Evolutionary conservation across 2,113 vertebrate species (phyloP).

Genomic region (Etheostoma cragini): DNA sequence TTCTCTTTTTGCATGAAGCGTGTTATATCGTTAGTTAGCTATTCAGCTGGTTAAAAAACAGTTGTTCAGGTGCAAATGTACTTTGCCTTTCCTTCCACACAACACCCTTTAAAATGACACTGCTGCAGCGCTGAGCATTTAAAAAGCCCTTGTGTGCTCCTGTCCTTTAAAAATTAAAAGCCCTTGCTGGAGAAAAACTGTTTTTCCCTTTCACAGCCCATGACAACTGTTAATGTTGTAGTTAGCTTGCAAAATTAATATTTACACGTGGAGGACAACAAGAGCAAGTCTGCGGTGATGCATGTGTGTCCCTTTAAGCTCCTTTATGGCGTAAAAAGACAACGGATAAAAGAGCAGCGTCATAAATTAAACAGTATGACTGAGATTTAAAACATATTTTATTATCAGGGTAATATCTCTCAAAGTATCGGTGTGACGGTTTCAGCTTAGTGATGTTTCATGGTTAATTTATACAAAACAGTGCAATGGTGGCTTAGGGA

Average conservation of each 20-base stretch:
- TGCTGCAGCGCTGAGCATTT: slow-evolving; percentile 63
- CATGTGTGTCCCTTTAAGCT: slow-evolving; percentile 72
- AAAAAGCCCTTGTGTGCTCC: slow-evolving; percentile 82
- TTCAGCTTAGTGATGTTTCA: slow-evolving; percentile 50
- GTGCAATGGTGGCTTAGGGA: slow-evolving; percentile 68
- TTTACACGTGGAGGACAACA: slow-evolving; percentile 67
- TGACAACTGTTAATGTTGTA: slow-evolving; percentile 69
- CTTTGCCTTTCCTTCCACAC: slow-evolving; percentile 44
- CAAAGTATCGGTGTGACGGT: slow-evolving; percentile 30
- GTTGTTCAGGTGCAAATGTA: slow-evolving; percentile 73
- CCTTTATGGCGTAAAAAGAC: slow-evolving; percentile 61
- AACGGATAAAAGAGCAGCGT: slow-evolving; percentile 61
- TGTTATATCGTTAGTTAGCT: slow-evolving; percentile 46
- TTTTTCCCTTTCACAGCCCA: slow-evolving; percentile 62
- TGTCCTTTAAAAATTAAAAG: slow-evolving; percentile 82
- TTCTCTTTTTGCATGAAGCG: slow-evolving; percentile 52
- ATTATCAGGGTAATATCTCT: slow-evolving; percentile 64
- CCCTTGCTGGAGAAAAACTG: slow-evolving; percentile 73
- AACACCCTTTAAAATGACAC: slow-evolving; percentile 60
- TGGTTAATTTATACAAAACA: slow-evolving; percentile 69
- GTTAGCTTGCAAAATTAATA: slow-evolving; percentile 78
- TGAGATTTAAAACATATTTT: slow-evolving; percentile 64
- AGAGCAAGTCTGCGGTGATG: slow-evolving; percentile 35
- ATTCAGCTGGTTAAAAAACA: slow-evolving; percentile 69
- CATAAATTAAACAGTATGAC: slow-evolving; percentile 73